Percentiles rank a stretch among this genome's conserved stretches.
These are phyloP conservation scores for Stichodactyla mertensii DNA, from an alignment of 64 coral and sea anemone species.

Conservation along the genomic window DNA sequence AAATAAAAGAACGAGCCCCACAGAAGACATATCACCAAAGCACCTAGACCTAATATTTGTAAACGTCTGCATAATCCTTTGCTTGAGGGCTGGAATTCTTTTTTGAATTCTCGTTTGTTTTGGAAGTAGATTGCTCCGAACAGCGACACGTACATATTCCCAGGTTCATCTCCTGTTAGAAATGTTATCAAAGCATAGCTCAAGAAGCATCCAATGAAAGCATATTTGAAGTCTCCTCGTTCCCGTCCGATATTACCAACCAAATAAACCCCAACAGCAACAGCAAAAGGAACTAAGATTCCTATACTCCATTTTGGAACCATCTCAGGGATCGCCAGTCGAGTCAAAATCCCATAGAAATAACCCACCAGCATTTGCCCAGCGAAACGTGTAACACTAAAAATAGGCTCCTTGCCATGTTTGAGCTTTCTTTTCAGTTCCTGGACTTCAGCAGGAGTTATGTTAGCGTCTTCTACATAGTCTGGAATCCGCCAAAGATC, in stretches of 20 bases:
- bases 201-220: conserved; percentile 59
- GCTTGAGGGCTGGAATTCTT: conserved; percentile 30
- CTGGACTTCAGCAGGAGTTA: conserved; percentile 51
- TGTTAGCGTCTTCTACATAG: conserved; percentile 94
- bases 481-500: conserved; percentile 97
- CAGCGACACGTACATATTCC: conserved; percentile 84
- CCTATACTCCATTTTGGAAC: conserved; percentile 57
- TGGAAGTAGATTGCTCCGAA: conserved; percentile 84
- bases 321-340: conserved; percentile 83
- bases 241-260: conserved; percentile 92
- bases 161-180: conserved; percentile 70
- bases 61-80: conserved; percentile 67
- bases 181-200: conserved; percentile 65
- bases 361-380: conserved; percentile 97
- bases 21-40: conserved; percentile 50
- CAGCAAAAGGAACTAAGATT: conserved; percentile 81
- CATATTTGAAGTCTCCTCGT: conserved; percentile 87
- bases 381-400: conserved; percentile 80
- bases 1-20: conserved; percentile 92
- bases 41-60: conserved; percentile 60
- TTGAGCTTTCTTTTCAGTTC: conserved; percentile 65
- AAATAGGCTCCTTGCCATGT: conserved; percentile 68
- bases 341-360: conserved; percentile 90
- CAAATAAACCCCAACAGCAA: conserved; percentile 84
- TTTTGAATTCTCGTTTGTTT: conserved; percentile 63